These are phyloP conservation scores for Stichopus horrens DNA, from an alignment of 53 echinoderm and acorn worm species.

Conservation along the genomic window DNA sequence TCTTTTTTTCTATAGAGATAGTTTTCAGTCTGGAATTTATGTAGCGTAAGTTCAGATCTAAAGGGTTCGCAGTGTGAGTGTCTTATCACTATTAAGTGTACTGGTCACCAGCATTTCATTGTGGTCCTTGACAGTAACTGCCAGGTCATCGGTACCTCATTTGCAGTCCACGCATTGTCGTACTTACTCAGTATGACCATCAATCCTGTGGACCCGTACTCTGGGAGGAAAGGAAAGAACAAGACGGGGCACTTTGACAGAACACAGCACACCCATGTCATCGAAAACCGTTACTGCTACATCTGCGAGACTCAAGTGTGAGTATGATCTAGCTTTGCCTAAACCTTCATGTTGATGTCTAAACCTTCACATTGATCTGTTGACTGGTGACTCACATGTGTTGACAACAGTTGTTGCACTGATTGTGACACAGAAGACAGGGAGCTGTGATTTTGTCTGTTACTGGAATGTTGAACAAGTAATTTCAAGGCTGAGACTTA, in stretches of 20 bases:
- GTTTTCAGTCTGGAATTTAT: too few species aligned
- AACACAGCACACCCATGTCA: constrained; percentile 79
- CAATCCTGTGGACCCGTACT: constrained; percentile 77
- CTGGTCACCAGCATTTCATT: neutral
- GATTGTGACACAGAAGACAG: too few species aligned
- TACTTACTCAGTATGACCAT: constrained; percentile 78
- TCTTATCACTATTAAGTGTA: too few species aligned
- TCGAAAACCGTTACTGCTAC: constrained; percentile 93
- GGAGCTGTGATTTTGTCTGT: too few species aligned
- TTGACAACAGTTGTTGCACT: neutral
- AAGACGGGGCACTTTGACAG: constrained; percentile 74
- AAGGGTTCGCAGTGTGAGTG: too few species aligned
- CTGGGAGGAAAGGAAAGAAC: constrained; percentile 36
- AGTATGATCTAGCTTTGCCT: constrained; percentile 40
- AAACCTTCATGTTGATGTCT: neutral
- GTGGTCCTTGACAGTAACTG: constrained; percentile 20
- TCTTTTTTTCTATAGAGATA: too few species aligned
- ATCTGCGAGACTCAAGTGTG: constrained; percentile 92
- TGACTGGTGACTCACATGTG: neutral
- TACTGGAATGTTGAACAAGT: too few species aligned
- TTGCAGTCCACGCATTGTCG: constrained; percentile 66
- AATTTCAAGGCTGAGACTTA: too few species aligned
- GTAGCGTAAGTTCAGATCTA: too few species aligned
- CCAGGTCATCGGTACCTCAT: constrained; percentile 73
- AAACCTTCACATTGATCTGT: neutral